Evolutionary conservation across 2,797 vertebrate species (phyloP), one percentile per base, ranked within the genome.

Genomic region (Enteromius argenteus): DNA sequence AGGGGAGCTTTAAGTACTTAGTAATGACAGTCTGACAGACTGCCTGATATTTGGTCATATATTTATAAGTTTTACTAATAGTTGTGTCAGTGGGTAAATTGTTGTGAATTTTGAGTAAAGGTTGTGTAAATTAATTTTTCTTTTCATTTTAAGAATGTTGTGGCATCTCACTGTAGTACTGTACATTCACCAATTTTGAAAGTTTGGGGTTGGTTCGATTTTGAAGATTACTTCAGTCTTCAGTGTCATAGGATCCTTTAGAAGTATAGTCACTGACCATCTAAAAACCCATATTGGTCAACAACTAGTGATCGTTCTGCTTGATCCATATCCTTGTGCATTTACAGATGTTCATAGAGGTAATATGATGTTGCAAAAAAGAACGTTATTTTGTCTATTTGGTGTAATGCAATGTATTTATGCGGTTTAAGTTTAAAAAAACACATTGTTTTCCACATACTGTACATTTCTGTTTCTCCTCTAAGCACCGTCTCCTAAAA

Each of bases 291-390:
- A 58, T 51, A 35, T 5, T n/a, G 21, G 13, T 37, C 13, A 15
- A 8, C 32, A 21, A 58, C 73, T 76, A n/a, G 35, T 76, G 51
- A 58, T 76, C 21, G 39, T 58, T 76, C 68, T 37, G 53, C 56
- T 58, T 39, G 27, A 37, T 49, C 27, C 1, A 72, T 23, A 17
- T 64, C 13, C 32, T 35, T 13, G 7, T 51, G 30, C 4, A 17
- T 7, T 35, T 51, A 32, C 21, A 72, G 21, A 32, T 73, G 23
- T 81, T 72, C 27, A 44, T 11, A 44, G 42, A 3, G 42, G 10
- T 44, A 2, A 44, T 42, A 42, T 42, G 10, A 42, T 42, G 39
- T 42, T 42, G 39, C 39, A 10, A 42, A 42, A 42, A 42, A 39
- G 2, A 42, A 42, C 39, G 11, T 10, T 42, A 42, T 42, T 42